Percentiles rank a stretch among this genome's conserved stretches.
Evolutionary conservation across 2,888 invertebrate species (phyloP).

Genomic region (Protodeltote pygarga): DNA sequence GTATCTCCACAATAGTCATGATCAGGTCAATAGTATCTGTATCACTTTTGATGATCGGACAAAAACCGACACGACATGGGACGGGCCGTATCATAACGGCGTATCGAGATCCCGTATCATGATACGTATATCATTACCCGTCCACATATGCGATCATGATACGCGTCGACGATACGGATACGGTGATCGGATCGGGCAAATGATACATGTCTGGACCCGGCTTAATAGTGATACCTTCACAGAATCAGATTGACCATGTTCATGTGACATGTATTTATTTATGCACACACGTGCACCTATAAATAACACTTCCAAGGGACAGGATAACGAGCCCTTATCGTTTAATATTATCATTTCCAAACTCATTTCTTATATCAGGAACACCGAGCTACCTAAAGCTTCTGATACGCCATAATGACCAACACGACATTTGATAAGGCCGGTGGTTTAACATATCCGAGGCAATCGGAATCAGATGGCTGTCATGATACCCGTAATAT

Average conservation of each 20-base stretch:
- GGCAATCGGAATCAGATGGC: slow-evolving; percentile 33
- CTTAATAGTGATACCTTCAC: too few relatives aligned
- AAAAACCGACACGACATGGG: too few relatives aligned
- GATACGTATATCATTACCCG: too few relatives aligned
- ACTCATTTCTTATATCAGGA: slow-evolving; percentile 1
- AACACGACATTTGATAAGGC: slow-evolving; percentile 29
- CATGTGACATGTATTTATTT: not conserved
- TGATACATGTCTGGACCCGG: too few relatives aligned
- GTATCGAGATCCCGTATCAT: too few relatives aligned
- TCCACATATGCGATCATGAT: too few relatives aligned
- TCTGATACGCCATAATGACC: slow-evolving; percentile 30
- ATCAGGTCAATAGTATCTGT: too few relatives aligned
- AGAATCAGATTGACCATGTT: slow-evolving; percentile 1
- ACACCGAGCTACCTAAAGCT: slow-evolving; percentile 14
- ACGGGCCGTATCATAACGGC: too few relatives aligned
- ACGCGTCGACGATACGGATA: too few relatives aligned
- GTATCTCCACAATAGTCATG: too few relatives aligned
- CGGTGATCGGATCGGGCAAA: too few relatives aligned
- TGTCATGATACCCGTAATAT: slow-evolving; percentile 26
- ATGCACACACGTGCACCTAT: not conserved
- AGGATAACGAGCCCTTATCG: slow-evolving; percentile 1
- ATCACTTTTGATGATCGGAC: too few relatives aligned
- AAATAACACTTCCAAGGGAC: not conserved
- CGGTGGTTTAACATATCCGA: slow-evolving; percentile 25
- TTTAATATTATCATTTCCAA: slow-evolving; percentile 4